Base-by-base conservation (phyloP, 2,113 vertebrate species). In the Nerophis lumbriciformis region DNA sequence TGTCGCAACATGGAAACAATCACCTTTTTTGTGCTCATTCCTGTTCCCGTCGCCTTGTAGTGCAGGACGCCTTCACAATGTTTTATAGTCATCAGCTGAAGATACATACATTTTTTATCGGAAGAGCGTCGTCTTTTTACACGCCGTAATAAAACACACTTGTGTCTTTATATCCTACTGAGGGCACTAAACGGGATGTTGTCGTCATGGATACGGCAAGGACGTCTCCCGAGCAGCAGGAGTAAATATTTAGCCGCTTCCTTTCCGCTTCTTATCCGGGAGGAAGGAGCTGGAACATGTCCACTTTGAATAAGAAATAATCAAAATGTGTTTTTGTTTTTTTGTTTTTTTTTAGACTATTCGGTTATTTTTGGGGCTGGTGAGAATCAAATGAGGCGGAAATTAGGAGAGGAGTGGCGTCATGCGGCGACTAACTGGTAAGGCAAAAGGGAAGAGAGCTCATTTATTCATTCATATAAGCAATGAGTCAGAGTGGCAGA, bases 21-120 rank as follows among this genome's bases (percentile, higher is more conserved):
- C 55, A 44, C 38, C 42, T 45, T 10, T 57, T 57, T 57, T 21
- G 55, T 57, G 39, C 19, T 4, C 6, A 4, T 4, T 44, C 39
- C 6, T 38, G n/a, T 57, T 4, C n/a, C 53, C 55, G 16, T 57
- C 16, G 39, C 55, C 55, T 57, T 45, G 55, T 44, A 9, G 39
- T 11, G 9, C 39, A 21, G 21, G 42, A 53, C 9, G 6, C 21
- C 55, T 13, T 57, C 38, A 21, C 39, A 11, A 21, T 16, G 10
- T 57, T 57, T 57, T 57, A 57, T 5, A 21, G 55, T 44, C 55
- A 44, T 57, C 55, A 80, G 64, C 75, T 80, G 73, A 67, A 73
- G 68, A 44, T 57, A 44, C 55, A 57, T 57, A 39, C 55, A 14
- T 44, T 57, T 19, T 57, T 57, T 57, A 57, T 44, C 45, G 55